Evolutionary conservation across 1,140 invertebrate genomes (phyloP), one percentile per base, ranked within the genome.

Genomic region (Drosophila nikananu): DNA sequence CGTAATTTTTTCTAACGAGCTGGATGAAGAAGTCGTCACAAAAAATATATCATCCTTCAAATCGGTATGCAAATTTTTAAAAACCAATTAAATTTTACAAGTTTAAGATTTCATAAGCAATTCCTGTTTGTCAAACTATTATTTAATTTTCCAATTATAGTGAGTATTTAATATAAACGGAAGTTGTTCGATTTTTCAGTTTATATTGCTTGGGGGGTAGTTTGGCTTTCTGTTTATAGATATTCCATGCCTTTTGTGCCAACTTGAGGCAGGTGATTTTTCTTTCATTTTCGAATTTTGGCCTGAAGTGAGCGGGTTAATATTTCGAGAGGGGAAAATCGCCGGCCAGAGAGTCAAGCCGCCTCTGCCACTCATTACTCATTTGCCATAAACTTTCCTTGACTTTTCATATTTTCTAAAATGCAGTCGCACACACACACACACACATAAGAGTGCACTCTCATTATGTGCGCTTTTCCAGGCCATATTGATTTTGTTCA

Each of bases 401-500:
- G 84, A 89, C 84, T 89, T 89, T 89, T 84, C 84, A 89, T 89
- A 89, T 84, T 84, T 87, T 89, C 81, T 80, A 79, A 81, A 83
- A 83, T 89, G 72, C 72, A 86, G 39, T 63, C 54, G 27, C 48
- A 51, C 73, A 72, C 30, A 71, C 48, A 51, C 67, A 71, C 48
- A 77, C 42, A 70, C 12, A 57, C 39, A 59, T 41, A 58, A 21
- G 30, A 30, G 21, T 32, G 55, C 44, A 27, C 46, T 62, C 70
- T 86, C 75, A 81, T 81, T 81, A 81, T 80, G 70, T 80, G 70
- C 63, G 63, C 68, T 80, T 78, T 58, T 70, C 19, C 67, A 59
- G 55, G 67, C 32, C 75, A 55, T 89, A 89, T 89, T 89, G 84
- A 89, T 89, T 89, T 81, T 84, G 78, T 60, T 81, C 65, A 61